Evolutionary conservation across 2,888 invertebrate genomes (phyloP).

Genomic region (Eupsilia transversa): DNA sequence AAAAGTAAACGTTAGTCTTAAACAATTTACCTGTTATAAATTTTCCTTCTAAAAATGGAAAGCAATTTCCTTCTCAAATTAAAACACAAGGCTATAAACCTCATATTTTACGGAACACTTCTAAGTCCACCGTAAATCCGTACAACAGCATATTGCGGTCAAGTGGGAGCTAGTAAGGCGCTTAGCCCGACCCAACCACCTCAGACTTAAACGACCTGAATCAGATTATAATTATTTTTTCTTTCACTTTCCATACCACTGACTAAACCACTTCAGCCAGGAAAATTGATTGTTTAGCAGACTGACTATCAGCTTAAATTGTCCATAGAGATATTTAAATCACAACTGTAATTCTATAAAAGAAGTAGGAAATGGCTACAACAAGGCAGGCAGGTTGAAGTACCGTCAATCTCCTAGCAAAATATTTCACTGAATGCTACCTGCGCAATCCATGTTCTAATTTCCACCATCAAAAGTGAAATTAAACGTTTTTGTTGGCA

Average conservation of each 20-base stretch:
- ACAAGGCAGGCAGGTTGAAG: not conserved
- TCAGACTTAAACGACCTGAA: conserved; percentile 77
- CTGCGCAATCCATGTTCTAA: conserved; percentile 6
- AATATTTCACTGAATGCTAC: not conserved
- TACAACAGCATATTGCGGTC: conserved; percentile 77
- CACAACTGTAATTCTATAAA: not conserved
- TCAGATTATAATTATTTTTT: conserved; percentile 79
- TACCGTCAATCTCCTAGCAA: not conserved
- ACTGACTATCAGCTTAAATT: not conserved
- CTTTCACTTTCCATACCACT: conserved; percentile 69
- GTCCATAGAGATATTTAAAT: not conserved
- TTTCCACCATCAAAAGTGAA: conserved; percentile 46
- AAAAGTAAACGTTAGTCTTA: not conserved
- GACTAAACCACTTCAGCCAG: conserved; percentile 60
- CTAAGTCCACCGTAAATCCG: conserved; percentile 62
- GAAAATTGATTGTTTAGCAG: not conserved
- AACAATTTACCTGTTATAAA: not conserved
- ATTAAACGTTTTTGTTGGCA: conserved; percentile 18
- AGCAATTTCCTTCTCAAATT: conserved; percentile 7
- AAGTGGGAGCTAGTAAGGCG: conserved; percentile 81
- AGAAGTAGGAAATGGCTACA: not conserved
- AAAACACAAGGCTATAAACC: conserved; percentile 1
- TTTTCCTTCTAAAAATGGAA: conserved; percentile 5
- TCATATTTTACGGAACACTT: conserved; percentile 49
- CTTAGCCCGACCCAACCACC: conserved; percentile 74